Conservation (phyloP, 2,888 invertebrate species). For the Amitus sp. region DNA sequence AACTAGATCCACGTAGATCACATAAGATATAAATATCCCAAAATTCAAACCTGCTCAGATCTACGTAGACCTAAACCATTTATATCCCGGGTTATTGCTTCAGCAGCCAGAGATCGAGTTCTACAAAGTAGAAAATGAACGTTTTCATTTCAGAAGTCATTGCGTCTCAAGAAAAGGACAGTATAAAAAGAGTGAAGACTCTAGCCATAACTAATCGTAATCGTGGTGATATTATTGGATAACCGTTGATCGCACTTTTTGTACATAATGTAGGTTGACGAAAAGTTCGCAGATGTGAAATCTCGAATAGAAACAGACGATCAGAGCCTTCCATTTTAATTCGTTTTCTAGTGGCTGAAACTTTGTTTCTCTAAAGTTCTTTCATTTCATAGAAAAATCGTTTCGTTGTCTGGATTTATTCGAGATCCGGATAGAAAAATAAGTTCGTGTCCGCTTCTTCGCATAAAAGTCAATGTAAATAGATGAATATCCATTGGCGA, state of each 20-base stretch:
- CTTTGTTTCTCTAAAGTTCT: too few species aligned
- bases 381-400: too few species aligned
- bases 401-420: slow-evolving; percentile 24
- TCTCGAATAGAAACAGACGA: slow-evolving; percentile 29
- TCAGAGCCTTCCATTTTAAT: too few species aligned
- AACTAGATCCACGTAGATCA: too few species aligned
- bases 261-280: slow-evolving; percentile 34
- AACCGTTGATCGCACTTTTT: slow-evolving; percentile 20
- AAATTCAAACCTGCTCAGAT: too few species aligned
- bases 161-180: slow-evolving; percentile 33
- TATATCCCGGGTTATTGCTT: too few species aligned
- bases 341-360: too few species aligned
- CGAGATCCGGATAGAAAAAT: slow-evolving; percentile 12
- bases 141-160: slow-evolving; percentile 20
- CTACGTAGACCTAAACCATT: too few species aligned
- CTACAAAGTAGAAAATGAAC: neutral
- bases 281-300: slow-evolving; percentile 9
- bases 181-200: slow-evolving; percentile 37
- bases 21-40: too few species aligned
- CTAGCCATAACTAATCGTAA: slow-evolving; percentile 43
- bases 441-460: slow-evolving; percentile 4
- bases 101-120: too few species aligned
- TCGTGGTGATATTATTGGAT: slow-evolving; percentile 41
- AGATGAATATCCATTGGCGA: slow-evolving; percentile 6
- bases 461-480: slow-evolving; percentile 27